Conservation (phyloP, 2,113 vertebrate species). For the Alexandromys fortis region DNA sequence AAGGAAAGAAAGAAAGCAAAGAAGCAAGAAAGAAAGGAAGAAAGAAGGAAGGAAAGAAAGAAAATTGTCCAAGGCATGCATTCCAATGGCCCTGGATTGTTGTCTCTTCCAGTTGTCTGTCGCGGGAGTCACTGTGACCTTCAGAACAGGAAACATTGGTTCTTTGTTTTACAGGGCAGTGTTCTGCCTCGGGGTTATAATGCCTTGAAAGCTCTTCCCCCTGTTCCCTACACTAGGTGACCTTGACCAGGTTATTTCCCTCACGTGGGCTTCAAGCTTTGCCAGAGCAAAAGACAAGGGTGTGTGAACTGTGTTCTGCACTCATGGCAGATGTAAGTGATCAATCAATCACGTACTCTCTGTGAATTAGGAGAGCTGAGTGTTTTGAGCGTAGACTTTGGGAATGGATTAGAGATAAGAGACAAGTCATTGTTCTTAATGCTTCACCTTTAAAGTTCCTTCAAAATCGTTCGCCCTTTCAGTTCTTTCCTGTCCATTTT, state of each 20-base stretch:
- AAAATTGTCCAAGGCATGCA: neutral
- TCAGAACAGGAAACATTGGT: slow-evolving; percentile 5
- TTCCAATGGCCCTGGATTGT: neutral
- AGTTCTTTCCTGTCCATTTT: too few species aligned
- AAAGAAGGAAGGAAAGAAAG: too few species aligned
- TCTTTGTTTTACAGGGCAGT: neutral
- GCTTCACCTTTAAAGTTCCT: neutral
- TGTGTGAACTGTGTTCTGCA: neutral
- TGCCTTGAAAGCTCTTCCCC: neutral
- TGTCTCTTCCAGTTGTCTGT: neutral
- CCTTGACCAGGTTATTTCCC: neutral
- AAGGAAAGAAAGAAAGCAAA: too few species aligned
- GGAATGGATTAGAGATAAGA: neutral
- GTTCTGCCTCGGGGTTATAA: neutral
- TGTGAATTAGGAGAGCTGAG: neutral
- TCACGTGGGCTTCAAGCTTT: neutral
- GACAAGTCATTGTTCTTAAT: neutral
- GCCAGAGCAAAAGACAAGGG: neutral
- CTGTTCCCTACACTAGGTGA: neutral
- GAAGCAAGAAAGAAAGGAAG: too few species aligned
- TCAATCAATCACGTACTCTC: neutral
- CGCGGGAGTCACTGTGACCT: neutral
- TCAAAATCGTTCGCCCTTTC: neutral
- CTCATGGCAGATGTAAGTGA: neutral
- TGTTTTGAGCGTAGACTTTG: neutral